Percentiles rank a stretch among this genome's conserved stretches.
These are phyloP conservation scores for Callimorpha dominula DNA, from an alignment of 2,888 invertebrate species.

Conservation along the genomic window DNA sequence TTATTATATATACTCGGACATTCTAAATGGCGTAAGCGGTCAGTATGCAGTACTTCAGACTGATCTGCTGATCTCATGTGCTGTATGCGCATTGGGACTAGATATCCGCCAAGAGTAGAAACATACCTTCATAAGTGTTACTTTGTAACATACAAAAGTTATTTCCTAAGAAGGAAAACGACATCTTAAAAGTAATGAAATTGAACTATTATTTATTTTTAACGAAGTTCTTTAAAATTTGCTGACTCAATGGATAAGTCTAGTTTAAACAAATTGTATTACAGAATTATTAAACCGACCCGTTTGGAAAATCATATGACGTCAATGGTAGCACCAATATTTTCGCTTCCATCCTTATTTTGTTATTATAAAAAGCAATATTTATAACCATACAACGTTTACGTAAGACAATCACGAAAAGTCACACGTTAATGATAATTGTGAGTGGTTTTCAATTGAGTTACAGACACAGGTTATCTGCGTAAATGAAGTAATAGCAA, in stretches of 20 bases:
- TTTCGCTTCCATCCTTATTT: constrained; percentile 5
- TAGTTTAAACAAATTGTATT: neutral
- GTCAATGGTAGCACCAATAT: constrained; percentile 11
- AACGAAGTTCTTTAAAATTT: neutral
- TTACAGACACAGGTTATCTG: too few relatives aligned
- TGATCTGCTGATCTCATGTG: too few relatives aligned
- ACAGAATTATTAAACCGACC: neutral
- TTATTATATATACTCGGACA: too few relatives aligned
- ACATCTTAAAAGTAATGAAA: too few relatives aligned
- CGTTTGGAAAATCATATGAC: constrained; percentile 13
- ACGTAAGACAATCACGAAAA: neutral
- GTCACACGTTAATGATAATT: neutral
- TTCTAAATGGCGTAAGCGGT: too few relatives aligned
- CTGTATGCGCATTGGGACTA: too few relatives aligned
- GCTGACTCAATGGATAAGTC: neutral
- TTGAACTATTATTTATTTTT: too few relatives aligned
- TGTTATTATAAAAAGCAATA: neutral
- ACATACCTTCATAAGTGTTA: neutral
- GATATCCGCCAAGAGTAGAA: too few relatives aligned
- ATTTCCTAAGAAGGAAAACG: too few relatives aligned
- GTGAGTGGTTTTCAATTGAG: neutral
- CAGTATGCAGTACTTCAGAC: too few relatives aligned
- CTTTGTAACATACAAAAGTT: neutral
- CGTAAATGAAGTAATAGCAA: too few relatives aligned
- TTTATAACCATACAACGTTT: neutral